Evolutionary conservation across 2,113 vertebrate species (phyloP), one percentile per base, ranked within the genome.

Genomic region (Spea bombifrons): DNA sequence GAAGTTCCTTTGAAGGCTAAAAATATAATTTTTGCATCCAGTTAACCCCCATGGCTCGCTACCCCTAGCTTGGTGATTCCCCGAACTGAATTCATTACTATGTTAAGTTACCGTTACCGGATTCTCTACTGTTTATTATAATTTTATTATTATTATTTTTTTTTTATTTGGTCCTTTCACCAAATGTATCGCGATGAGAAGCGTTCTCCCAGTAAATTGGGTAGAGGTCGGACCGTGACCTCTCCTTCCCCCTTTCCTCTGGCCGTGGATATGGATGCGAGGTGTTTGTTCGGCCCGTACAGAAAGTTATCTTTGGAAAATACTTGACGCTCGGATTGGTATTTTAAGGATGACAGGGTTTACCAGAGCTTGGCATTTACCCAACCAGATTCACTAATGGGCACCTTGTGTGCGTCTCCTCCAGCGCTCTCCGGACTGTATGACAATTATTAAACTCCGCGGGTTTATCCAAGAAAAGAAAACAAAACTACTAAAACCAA

Each of bases 1-100:
- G 63, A 53, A 57, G 43, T 53, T 50, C 50, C 77, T 79, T 79
- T 79, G 77, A 73, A 66, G 77, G 71, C 77, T 79, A 79, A 79
- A 79, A 73, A 79, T 79, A 79, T 17, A 66, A 46, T 48, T 9
- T 9, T 73, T 73, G 44, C 77, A 43, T 66, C 59, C 50, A 12
- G 65, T 79, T 79, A 79, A 79, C 70, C 63, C 70, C 63, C 70
- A 30, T 30, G 30, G 30, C 30, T 30, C 30, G 30, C 30, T 30
- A 30, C 30, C 30, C 30, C 30, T 30, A 30, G 30, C 30, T 30
- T 30, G 15, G 59, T 71, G 47, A 53, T 78, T 66, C 76, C 76
- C 48, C 65, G 61, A 52, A 30, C 30, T 2, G 2, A 30, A 30
- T 30, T 30, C 30, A 30, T 30, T 30, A 30, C 30, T 30, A 30